Evolutionary conservation across 2,113 vertebrate genomes (phyloP), one percentile per base, ranked within the genome.

Genomic region (Coryphaenoides rupestris): DNA sequence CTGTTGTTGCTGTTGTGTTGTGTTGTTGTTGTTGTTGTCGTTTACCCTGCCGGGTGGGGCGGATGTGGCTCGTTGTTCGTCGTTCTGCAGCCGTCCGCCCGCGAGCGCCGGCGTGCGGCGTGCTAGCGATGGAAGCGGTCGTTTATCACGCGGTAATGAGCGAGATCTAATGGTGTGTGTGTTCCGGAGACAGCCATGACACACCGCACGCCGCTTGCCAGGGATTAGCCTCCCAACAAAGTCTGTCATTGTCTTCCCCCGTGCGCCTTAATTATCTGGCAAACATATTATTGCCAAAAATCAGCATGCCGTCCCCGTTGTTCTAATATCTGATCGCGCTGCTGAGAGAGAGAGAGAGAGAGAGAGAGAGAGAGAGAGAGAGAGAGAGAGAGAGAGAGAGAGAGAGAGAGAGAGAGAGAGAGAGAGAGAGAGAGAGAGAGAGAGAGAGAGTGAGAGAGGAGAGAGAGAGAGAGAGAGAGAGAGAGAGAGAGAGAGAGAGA

Each of bases 91-190:
- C 65, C 58, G 55, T 72, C 73, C 62, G 71, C 33, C 62, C 58
- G 54, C 24, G 23, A 55, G 73, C 73, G 71, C 58, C 61, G 60
- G 61, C 9, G 53, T 69, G 54, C 24, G 55, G 75, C 77, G 69
- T 86, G 75, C 53, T 58, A 68, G 84, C 63, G 47, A 58, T 81
- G 76, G 71, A 79, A 79, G 74, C 73, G 58, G 70, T 86, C 80
- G 70, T 90, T 86, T 86, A 89, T 89, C 84, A 85, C 79, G 78
- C 81, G 65, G 81, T 89, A 89, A 89, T 86, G 84, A 86, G 87
- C 85, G 62, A 79, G 50, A 69, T 83, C 85, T 89, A 88, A 88
- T 89, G 83, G 80, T 66, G 83, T 84, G 83, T 84, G 83, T 82
- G 77, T 87, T 87, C 85, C 75, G 79, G 84, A 86, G 84, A 89